phyloP scores from a whole-genome alignment of 2,888 invertebrate species.

The Andrena chrysosceles region DNA sequence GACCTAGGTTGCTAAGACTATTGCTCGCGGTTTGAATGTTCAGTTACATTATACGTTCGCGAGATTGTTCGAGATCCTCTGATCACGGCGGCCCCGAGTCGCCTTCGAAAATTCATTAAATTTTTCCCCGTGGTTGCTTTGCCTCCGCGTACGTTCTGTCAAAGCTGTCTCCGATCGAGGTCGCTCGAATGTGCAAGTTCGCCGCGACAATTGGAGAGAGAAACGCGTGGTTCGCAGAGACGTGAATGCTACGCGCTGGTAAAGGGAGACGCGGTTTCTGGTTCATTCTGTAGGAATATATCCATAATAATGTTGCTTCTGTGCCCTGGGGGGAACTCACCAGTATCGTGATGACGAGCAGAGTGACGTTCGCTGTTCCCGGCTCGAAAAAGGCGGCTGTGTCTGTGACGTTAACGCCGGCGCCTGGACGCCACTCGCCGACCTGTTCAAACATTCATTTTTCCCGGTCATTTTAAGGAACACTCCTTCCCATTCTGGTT shows the following conservation, averaged over 20 bases:
- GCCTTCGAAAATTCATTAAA: slow-evolving; percentile 18
- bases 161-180: slow-evolving; percentile 4
- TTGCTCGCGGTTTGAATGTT: background rate
- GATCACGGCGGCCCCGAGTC: background rate
- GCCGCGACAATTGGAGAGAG: background rate
- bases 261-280: background rate
- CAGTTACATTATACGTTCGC: background rate
- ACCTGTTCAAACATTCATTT: slow-evolving; percentile 82
- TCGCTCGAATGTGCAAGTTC: background rate
- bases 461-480: background rate
- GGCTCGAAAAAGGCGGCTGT: slow-evolving; percentile 90
- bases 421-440: slow-evolving; percentile 90
- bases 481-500: background rate
- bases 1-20: background rate
- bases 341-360: slow-evolving; percentile 92
- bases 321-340: slow-evolving; percentile 86
- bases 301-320: background rate
- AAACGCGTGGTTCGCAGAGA: background rate
- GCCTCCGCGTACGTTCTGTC: background rate
- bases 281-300: background rate
- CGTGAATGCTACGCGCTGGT: background rate
- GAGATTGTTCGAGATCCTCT: background rate
- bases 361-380: slow-evolving; percentile 90
- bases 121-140: slow-evolving; percentile 16
- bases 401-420: slow-evolving; percentile 90